These are phyloP conservation scores for Aphodius granarius DNA, from an alignment of 2,888 invertebrate species.

Conservation along the genomic window DNA sequence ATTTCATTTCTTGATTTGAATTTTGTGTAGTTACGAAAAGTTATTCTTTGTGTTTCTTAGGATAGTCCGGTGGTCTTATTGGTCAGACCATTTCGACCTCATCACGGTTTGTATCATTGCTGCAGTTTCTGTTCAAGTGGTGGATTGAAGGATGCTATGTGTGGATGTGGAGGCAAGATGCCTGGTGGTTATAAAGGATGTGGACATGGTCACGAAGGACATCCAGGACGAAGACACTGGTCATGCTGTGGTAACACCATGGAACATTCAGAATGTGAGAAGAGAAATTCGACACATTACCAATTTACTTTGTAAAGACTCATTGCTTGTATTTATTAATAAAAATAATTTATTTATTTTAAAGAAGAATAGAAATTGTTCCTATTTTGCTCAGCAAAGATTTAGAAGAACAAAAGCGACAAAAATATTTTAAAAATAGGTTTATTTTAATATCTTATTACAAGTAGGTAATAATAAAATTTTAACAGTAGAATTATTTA, in stretches of 20 bases:
- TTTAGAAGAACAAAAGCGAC: not conserved
- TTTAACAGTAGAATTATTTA: constrained; percentile 34
- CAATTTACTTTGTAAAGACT: constrained; percentile 59
- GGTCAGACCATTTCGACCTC: constrained; percentile 65
- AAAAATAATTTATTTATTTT: constrained; percentile 6
- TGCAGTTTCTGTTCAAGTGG: constrained; percentile 82
- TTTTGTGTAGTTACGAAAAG: not conserved
- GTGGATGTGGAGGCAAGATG: constrained; percentile 76
- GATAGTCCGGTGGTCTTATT: constrained; percentile 70
- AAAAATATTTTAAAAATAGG: not conserved
- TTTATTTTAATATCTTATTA: constrained; percentile 9
- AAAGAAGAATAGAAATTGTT: not conserved
- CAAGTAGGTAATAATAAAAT: constrained; percentile 28
- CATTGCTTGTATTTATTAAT: not conserved
- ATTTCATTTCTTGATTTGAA: not conserved
- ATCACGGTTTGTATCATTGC: constrained; percentile 76
- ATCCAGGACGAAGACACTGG: constrained; percentile 81
- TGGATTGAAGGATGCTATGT: constrained; percentile 67
- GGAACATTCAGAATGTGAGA: constrained; percentile 64
- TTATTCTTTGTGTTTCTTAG: constrained; percentile 49
- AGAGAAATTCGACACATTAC: constrained; percentile 55
- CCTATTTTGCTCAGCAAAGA: too few relatives aligned
- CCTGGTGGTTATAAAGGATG: constrained; percentile 75
- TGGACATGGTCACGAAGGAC: constrained; percentile 79
- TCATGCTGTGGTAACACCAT: constrained; percentile 74